phyloP scores from a whole-genome alignment of 1,140 invertebrate genomes.

The Zophobas atratus region DNA sequence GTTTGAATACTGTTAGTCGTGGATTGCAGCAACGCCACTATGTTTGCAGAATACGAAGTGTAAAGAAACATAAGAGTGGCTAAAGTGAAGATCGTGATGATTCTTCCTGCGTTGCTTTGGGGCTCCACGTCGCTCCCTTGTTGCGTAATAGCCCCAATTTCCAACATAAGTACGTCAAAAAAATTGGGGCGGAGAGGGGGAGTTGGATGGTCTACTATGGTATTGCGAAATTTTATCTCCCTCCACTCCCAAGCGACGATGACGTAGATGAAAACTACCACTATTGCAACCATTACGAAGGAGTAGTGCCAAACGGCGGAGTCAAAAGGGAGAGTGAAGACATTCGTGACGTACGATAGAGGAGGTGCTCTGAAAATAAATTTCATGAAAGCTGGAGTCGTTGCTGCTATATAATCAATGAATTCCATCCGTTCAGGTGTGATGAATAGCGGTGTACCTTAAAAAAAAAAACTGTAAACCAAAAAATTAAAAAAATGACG shows the following conservation, averaged over 20 bases:
- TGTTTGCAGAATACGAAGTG: slow-evolving; percentile 65
- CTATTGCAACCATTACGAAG: slow-evolving; percentile 49
- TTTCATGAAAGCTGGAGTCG: slow-evolving; percentile 71
- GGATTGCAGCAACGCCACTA: slow-evolving; percentile 70
- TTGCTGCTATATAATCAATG: slow-evolving; percentile 73
- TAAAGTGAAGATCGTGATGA: slow-evolving; percentile 62
- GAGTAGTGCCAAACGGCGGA: slow-evolving; percentile 58
- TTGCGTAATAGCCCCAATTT: slow-evolving; percentile 72
- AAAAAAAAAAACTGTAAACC: too few species aligned
- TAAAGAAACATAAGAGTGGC: slow-evolving; percentile 64
- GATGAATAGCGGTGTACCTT: slow-evolving; percentile 73
- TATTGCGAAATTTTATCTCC: slow-evolving; percentile 48
- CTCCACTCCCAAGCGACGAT: slow-evolving; percentile 60
- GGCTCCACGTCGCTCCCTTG: slow-evolving; percentile 71
- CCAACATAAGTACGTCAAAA: slow-evolving; percentile 68
- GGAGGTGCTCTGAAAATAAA: slow-evolving; percentile 77
- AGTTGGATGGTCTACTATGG: background rate
- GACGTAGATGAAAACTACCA: slow-evolving; percentile 54
- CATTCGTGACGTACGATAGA: slow-evolving; percentile 75
- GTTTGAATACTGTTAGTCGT: slow-evolving; percentile 68
- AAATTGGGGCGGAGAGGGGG: slow-evolving; percentile 48
- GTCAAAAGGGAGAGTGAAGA: slow-evolving; percentile 75
- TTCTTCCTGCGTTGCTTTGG: slow-evolving; percentile 66
- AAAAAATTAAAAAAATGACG: slow-evolving; percentile 17
- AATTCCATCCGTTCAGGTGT: slow-evolving; percentile 70